A percentile compares a stretch with the other conserved stretches of the same genome.
These are phyloP conservation scores for Lymantria monacha DNA, from an alignment of 2,888 invertebrate species.

Conservation along the genomic window DNA sequence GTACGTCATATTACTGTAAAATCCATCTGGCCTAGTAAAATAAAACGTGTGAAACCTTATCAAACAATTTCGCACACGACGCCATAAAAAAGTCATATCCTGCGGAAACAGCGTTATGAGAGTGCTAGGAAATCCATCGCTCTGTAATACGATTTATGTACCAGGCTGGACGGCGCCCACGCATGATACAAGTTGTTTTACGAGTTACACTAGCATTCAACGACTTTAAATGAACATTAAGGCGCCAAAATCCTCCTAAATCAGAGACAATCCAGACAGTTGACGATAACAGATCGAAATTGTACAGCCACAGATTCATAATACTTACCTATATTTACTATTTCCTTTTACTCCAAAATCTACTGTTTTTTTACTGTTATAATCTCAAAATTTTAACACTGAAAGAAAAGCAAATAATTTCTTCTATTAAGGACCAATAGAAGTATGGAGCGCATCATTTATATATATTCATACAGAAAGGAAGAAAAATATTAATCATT, in stretches of 20 bases:
- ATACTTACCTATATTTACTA: too few relatives aligned
- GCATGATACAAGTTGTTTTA: slow-evolving; percentile 35
- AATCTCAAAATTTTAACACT: too few relatives aligned
- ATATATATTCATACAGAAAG: too few relatives aligned
- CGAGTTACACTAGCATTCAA: slow-evolving; percentile 30
- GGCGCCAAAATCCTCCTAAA: slow-evolving; percentile 12
- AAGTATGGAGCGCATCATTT: too few relatives aligned
- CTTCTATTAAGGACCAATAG: too few relatives aligned
- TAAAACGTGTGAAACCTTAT: slow-evolving; percentile 32
- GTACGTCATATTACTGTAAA: background rate
- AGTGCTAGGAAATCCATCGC: slow-evolving; percentile 21
- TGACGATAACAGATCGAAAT: background rate
- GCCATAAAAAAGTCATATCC: slow-evolving; percentile 49
- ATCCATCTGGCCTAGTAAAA: slow-evolving; percentile 2
- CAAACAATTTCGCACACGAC: slow-evolving; percentile 30
- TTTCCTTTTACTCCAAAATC: too few relatives aligned
- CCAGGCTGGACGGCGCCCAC: slow-evolving; percentile 29
- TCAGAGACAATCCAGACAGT: background rate
- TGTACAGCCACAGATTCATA: background rate
- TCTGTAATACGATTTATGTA: slow-evolving; percentile 24
- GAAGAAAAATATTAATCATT: too few relatives aligned
- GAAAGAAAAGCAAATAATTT: too few relatives aligned
- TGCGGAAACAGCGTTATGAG: slow-evolving; percentile 43
- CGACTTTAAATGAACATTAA: slow-evolving; percentile 21
- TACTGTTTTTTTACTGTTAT: too few relatives aligned